A percentile compares a stretch with the other conserved stretches of the same genome.
Conservation (phyloP, 2,113 vertebrate genomes). For the Ochotona curzoniae region DNA sequence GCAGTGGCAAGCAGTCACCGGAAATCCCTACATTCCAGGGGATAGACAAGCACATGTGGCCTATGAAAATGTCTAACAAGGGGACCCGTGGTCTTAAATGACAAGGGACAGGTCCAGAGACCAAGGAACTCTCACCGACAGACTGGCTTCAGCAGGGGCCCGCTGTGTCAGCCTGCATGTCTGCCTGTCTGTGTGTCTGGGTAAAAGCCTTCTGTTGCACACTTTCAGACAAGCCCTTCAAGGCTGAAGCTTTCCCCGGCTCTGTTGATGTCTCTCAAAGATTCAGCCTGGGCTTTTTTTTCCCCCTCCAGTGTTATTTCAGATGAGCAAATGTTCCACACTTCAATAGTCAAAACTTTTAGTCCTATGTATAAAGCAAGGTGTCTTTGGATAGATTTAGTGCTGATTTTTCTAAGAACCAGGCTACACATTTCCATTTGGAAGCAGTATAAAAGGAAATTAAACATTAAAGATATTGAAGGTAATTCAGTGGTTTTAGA, state of each 20-base stretch:
- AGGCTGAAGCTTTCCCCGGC: not conserved
- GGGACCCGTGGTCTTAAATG: not conserved
- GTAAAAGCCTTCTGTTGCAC: not conserved
- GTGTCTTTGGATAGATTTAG: conserved; percentile 9
- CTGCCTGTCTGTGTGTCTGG: not conserved
- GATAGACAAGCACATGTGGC: not conserved
- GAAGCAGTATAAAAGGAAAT: conserved; percentile 32
- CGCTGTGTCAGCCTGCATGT: not conserved
- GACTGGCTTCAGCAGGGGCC: not conserved
- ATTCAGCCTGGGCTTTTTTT: not conserved
- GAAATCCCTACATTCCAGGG: conserved; percentile 28
- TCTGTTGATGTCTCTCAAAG: not conserved
- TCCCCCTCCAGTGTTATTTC: not conserved
- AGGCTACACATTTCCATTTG: not conserved
- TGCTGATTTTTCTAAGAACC: conserved; percentile 38
- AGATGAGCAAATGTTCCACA: conserved; percentile 24
- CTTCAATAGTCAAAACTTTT: conserved; percentile 8
- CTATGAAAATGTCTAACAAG: not conserved
- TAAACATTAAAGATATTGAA: not conserved
- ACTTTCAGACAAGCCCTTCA: not conserved
- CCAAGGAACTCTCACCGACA: not conserved
- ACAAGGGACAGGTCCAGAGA: not conserved
- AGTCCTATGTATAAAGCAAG: not conserved
- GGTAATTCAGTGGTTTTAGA: not conserved
- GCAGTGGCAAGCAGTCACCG: conserved; percentile 3